phyloP scores from a whole-genome alignment of 1,140 invertebrate genomes.

The Pantala flavescens region DNA sequence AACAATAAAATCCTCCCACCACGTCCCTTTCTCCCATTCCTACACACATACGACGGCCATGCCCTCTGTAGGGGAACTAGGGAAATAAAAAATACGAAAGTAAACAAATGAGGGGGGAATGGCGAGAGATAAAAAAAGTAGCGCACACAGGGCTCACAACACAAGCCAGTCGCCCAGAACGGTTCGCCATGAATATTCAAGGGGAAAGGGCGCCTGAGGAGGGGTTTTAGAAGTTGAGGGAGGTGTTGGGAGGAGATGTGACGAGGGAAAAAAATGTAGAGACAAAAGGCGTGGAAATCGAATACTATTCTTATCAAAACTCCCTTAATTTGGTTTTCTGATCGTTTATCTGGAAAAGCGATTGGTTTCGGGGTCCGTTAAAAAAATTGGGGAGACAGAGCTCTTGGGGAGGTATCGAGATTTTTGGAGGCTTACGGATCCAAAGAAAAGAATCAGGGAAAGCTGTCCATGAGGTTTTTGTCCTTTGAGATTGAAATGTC shows the following conservation, averaged over 20 bases:
- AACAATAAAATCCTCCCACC: not conserved
- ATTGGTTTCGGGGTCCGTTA: too few species aligned
- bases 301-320: too few species aligned
- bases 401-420: too few species aligned
- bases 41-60: not conserved
- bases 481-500: too few species aligned
- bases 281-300: too few species aligned
- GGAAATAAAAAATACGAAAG: not conserved
- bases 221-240: not conserved
- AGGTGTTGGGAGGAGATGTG: not conserved
- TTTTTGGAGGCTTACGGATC: too few species aligned
- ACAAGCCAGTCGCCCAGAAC: slow-evolving; percentile 6
- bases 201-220: not conserved
- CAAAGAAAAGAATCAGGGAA: too few species aligned
- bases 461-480: too few species aligned
- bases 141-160: not conserved
- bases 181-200: slow-evolving; percentile 9
- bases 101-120: slow-evolving; percentile 1
- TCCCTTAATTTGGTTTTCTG: too few species aligned
- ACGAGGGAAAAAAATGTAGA: too few species aligned
- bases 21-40: not conserved
- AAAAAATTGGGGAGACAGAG: too few species aligned
- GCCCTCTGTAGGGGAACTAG: slow-evolving; percentile 6
- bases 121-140: slow-evolving; percentile 9
- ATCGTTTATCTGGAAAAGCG: too few species aligned